phyloP scores from a whole-genome alignment of 2,113 vertebrate species.

The Xenopus borealis region DNA sequence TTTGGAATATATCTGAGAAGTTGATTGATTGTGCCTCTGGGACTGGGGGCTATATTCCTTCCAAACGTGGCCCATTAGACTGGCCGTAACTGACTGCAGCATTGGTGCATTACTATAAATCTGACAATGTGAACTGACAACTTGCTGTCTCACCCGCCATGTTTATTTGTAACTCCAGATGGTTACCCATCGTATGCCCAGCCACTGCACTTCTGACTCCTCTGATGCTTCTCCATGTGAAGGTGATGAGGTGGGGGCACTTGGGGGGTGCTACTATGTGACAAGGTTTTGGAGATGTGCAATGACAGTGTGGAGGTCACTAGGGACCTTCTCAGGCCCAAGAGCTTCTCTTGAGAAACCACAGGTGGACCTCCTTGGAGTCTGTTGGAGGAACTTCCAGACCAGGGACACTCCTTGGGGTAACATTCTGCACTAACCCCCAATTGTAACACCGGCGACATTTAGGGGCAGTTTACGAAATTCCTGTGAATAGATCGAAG shows the following conservation, averaged over 20 bases:
- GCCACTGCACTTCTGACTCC: too few species aligned
- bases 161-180: not conserved
- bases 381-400: not conserved
- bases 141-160: not conserved
- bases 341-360: not conserved
- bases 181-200: not conserved
- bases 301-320: constrained; percentile 22
- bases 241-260: too few species aligned
- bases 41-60: too few species aligned
- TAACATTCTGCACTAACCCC: constrained; percentile 1
- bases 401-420: constrained; percentile 5
- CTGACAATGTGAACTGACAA: too few species aligned
- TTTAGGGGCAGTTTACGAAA: too few species aligned
- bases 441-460: not conserved
- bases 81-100: too few species aligned
- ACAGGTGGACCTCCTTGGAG: not conserved
- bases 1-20: too few species aligned
- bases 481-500: too few species aligned
- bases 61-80: too few species aligned
- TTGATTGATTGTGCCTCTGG: too few species aligned
- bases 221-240: too few species aligned
- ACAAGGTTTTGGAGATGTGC: constrained; percentile 29
- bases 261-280: not conserved
- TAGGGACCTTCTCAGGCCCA: constrained; percentile 2
- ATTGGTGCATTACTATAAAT: too few species aligned